Evolutionary conservation across 2,797 vertebrate genomes (phyloP).

Genomic region (Melanotaenia maccullochi): DNA sequence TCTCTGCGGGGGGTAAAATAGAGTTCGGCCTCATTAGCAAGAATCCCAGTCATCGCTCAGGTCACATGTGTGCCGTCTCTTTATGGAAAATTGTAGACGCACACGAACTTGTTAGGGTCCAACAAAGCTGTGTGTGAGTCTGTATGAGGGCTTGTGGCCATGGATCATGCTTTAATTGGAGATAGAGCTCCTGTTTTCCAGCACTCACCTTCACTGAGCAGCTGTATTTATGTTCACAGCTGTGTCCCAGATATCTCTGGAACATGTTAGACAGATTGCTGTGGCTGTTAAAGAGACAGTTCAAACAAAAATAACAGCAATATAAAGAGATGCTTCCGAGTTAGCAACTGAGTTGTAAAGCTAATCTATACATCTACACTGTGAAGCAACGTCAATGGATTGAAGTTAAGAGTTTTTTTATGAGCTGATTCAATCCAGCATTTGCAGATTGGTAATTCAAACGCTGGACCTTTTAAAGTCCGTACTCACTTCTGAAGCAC

Average conservation of each 20-base stretch:
- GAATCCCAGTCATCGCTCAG: conserved; percentile 50
- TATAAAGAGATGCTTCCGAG: too few species aligned
- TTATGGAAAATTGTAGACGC: not conserved
- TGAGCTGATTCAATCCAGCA: not conserved
- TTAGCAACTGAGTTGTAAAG: not conserved
- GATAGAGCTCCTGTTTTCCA: conserved; percentile 36
- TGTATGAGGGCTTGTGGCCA: conserved; percentile 23
- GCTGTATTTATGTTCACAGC: conserved; percentile 52
- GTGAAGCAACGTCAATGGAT: too few species aligned
- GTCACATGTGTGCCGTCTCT: conserved; percentile 19
- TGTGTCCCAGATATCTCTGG: conserved; percentile 45
- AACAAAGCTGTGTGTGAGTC: conserved; percentile 12
- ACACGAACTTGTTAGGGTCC: conserved; percentile 11
- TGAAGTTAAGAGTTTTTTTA: not conserved
- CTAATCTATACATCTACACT: too few species aligned
- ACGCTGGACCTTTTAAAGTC: not conserved
- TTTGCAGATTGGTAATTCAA: not conserved
- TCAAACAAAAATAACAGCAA: conserved; percentile 1
- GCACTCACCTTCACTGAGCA: conserved; percentile 36
- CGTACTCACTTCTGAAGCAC: too few species aligned
- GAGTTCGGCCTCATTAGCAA: conserved; percentile 64
- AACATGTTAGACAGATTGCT: not conserved
- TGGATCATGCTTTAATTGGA: conserved; percentile 64
- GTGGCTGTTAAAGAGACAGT: conserved; percentile 15
- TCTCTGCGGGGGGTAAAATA: conserved; percentile 63